These are phyloP conservation scores for Tonatia bakeri DNA, from an alignment of 2,113 vertebrate genomes.

Conservation along the genomic window DNA sequence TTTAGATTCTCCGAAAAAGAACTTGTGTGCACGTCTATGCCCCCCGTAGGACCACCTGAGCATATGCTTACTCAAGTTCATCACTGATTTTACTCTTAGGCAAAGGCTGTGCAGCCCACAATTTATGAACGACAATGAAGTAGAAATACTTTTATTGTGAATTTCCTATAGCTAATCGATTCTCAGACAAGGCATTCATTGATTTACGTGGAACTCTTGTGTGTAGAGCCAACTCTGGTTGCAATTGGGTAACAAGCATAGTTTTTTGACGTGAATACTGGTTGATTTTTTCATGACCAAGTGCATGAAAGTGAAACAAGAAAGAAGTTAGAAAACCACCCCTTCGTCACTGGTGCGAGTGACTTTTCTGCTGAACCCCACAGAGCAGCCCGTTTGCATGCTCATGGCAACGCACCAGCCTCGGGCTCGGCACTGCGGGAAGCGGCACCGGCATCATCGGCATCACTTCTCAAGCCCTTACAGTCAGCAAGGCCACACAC, in stretches of 20 bases:
- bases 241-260: neutral
- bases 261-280: neutral
- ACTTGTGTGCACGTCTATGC: neutral
- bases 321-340: neutral
- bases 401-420: neutral
- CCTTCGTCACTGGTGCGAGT: neutral
- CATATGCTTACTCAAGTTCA: neutral
- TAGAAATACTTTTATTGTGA: neutral
- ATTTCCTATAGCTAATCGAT: neutral
- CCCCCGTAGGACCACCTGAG: neutral
- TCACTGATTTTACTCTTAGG: neutral
- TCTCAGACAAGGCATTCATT: neutral
- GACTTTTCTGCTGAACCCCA: neutral
- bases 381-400: neutral
- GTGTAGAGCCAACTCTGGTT: neutral
- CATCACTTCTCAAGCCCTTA: neutral
- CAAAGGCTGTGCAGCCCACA: neutral
- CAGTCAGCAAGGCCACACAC: neutral
- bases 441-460: neutral
- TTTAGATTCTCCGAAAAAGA: neutral
- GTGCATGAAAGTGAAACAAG: neutral
- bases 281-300: constrained; percentile 1
- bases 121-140: neutral
- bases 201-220: neutral
- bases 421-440: neutral